Conservation (phyloP, 2,797 vertebrate species). For the Buphagus erythrorhynchus region DNA sequence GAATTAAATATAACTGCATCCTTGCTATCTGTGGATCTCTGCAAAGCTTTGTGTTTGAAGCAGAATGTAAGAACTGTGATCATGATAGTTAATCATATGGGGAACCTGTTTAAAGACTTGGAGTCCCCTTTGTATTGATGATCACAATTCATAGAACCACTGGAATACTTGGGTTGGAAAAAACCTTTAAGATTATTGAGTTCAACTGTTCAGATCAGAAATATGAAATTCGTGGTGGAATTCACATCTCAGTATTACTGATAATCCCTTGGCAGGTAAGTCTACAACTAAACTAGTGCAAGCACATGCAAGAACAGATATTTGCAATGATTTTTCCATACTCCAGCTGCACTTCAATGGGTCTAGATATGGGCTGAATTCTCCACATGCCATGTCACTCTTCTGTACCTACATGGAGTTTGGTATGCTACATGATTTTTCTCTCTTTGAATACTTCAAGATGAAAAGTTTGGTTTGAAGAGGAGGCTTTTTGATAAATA, state of each 20-base stretch:
- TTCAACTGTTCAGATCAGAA: background rate
- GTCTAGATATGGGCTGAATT: background rate
- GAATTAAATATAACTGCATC: slow-evolving; percentile 29
- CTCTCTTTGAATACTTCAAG: background rate
- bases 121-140: background rate
- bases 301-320: background rate
- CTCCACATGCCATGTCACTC: rapidly evolving
- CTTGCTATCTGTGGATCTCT: background rate
- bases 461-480: background rate
- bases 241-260: background rate
- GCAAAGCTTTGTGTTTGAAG: background rate
- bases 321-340: background rate
- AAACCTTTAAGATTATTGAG: background rate
- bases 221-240: background rate
- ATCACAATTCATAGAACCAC: background rate
- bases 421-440: background rate
- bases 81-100: rapidly evolving
- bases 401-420: background rate
- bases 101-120: background rate
- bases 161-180: background rate
- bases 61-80: background rate
- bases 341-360: background rate
- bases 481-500: background rate
- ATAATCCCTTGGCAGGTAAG: background rate
- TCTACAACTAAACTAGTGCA: background rate